Conservation (phyloP, 2,888 invertebrate genomes). For the Colletes collaris region DNA sequence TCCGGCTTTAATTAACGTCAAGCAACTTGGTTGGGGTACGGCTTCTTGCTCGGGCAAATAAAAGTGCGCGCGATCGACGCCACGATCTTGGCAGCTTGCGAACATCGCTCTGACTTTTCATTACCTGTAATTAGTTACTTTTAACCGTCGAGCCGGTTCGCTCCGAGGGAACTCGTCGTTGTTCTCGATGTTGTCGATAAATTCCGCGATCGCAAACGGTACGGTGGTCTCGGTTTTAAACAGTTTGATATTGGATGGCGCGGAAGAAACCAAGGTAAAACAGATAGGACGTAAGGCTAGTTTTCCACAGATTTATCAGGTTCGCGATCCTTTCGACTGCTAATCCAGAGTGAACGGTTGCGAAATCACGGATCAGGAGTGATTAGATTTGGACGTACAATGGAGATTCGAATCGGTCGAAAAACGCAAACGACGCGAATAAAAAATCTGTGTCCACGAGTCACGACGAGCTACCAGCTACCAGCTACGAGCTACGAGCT, state of each 20-base stretch:
- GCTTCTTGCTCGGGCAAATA: conserved; percentile 8
- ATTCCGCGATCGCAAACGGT: no score
- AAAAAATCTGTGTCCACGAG: not conserved
- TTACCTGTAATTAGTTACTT: conserved; percentile 16
- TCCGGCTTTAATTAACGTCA: conserved; percentile 28
- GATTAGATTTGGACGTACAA: no score
- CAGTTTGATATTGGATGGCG: no score
- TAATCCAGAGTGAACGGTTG: no score
- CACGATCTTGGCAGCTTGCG: conserved; percentile 3
- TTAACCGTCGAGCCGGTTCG: not conserved
- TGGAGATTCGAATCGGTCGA: not conserved
- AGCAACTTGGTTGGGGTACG: conserved; percentile 9
- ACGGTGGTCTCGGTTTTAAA: not conserved
- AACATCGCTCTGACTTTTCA: conserved; percentile 10
- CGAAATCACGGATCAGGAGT: no score
- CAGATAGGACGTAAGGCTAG: no score
- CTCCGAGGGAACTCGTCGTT: not conserved
- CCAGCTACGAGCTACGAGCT: no score
- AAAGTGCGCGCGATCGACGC: not conserved
- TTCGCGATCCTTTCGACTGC: no score
- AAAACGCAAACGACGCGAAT: not conserved
- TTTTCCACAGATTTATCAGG: no score
- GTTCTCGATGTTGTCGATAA: not conserved
- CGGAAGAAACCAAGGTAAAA: no score
- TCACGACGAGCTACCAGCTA: no score